phyloP scores from a whole-genome alignment of 2,797 vertebrate genomes.

The Mormyrus proboscirostris region DNA sequence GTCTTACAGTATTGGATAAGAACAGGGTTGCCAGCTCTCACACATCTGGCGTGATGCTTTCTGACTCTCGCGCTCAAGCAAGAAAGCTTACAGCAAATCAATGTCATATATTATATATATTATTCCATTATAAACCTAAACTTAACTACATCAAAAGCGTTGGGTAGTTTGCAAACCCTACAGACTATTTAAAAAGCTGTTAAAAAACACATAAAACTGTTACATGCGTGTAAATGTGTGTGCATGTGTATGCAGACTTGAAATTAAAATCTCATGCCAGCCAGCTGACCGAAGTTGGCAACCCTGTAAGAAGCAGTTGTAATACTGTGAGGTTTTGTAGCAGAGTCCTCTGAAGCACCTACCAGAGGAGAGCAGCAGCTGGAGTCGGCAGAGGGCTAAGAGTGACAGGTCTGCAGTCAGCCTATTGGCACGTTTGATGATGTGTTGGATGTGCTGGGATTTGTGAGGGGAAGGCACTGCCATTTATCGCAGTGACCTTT shows the following conservation, averaged over 20 bases:
- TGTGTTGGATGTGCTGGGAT: background rate
- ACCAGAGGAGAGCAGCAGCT: background rate
- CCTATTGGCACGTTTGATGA: background rate
- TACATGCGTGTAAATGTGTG: background rate
- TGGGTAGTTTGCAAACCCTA: background rate
- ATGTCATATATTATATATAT: background rate
- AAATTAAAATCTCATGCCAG: background rate
- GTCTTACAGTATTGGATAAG: background rate
- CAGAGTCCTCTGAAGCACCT: background rate
- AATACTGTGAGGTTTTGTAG: background rate
- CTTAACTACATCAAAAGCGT: background rate
- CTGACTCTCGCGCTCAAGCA: background rate
- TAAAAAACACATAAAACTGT: background rate
- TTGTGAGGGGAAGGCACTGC: background rate
- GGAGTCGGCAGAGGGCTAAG: background rate
- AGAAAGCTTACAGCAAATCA: background rate
- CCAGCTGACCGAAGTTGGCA: background rate
- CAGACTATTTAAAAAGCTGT: background rate
- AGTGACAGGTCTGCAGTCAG: background rate
- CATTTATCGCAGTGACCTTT: background rate
- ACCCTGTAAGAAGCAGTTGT: background rate
- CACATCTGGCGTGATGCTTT: background rate
- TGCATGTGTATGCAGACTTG: background rate
- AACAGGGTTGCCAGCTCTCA: background rate
- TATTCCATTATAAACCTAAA: background rate